Evolutionary conservation across 2,797 vertebrate genomes (phyloP), one percentile per base, ranked within the genome.

Genomic region (Galaxias olidus): DNA sequence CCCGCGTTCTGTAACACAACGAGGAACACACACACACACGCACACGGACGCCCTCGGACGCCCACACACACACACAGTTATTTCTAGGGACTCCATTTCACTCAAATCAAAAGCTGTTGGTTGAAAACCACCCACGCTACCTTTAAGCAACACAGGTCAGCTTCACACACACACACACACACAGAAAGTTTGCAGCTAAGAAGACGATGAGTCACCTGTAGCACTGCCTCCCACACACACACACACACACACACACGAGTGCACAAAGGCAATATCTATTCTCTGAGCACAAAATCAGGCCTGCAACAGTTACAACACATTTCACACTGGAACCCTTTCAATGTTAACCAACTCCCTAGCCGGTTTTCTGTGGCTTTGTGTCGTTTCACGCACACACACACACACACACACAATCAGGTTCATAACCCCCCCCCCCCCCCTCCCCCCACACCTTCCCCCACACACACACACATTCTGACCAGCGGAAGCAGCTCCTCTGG

Each of bases 1-100:
- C 69, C 69, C 52, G 66, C 68, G 63, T 84, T 80, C 82, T 84
- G 76, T 69, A 79, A 85, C 78, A 78, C 84, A 84, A 82, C 45
- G 10, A 77, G 78, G 80, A 80, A 82, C 73, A 70, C 67, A 56
- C 60, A 58, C 75, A 73, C 80, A 66, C 63, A 52, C 75, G 64
- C 58, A 52, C 67, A 52, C 41, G 52, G 17, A 56, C 13, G 9
- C 18, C 45, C 46, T 49, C 30, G 18, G 9, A 40, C 45, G 18
- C 11, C 9, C 47, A 40, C 51, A 17, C 43, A 54, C 52, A 56
- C 11, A 46, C 52, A 54, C 19, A 84, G 84, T 79, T 87, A 87
- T 90, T 91, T 91, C 89, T 74, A 87, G 85, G 86, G 79, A 79
- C 71, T 85, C 78, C 68, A 81, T 88, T 85, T 86, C 83, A 85